Percentiles rank a stretch among this genome's conserved stretches.
Conservation (phyloP, 2,113 vertebrate species). For the Rostratula benghalensis region DNA sequence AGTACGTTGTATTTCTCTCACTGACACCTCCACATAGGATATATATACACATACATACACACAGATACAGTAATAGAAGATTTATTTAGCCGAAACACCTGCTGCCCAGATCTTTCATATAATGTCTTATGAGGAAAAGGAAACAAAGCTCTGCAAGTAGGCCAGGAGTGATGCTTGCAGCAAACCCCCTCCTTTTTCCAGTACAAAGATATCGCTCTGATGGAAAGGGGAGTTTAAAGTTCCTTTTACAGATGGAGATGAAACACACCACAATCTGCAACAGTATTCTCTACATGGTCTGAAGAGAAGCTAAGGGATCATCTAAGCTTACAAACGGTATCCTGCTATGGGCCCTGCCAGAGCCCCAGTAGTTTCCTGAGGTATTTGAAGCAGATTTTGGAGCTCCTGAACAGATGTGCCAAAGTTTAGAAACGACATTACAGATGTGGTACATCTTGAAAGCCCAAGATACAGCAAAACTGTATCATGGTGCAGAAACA, state of each 20-base stretch:
- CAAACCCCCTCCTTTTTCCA: background rate
- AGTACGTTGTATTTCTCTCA: background rate
- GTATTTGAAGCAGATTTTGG: background rate
- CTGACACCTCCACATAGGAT: background rate
- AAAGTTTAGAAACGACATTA: background rate
- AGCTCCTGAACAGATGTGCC: background rate
- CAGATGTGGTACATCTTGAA: background rate
- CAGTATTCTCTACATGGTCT: background rate
- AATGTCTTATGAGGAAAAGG: background rate
- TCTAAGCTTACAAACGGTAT: background rate
- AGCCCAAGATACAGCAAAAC: background rate
- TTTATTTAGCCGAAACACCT: slow-evolving; percentile 12
- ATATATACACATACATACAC: background rate
- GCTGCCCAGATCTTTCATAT: background rate
- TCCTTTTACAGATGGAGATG: background rate
- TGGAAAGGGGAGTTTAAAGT: background rate
- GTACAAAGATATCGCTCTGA: background rate
- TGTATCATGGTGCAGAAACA: background rate
- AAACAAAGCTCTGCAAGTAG: background rate
- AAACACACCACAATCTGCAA: background rate
- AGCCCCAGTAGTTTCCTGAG: background rate
- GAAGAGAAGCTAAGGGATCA: background rate
- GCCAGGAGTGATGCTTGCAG: background rate
- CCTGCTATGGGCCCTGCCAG: background rate
- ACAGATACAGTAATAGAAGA: background rate